A percentile compares a stretch with the other conserved stretches of the same genome.
These are phyloP conservation scores for Cariama cristata DNA, from an alignment of 2,113 vertebrate species.

Conservation along the genomic window DNA sequence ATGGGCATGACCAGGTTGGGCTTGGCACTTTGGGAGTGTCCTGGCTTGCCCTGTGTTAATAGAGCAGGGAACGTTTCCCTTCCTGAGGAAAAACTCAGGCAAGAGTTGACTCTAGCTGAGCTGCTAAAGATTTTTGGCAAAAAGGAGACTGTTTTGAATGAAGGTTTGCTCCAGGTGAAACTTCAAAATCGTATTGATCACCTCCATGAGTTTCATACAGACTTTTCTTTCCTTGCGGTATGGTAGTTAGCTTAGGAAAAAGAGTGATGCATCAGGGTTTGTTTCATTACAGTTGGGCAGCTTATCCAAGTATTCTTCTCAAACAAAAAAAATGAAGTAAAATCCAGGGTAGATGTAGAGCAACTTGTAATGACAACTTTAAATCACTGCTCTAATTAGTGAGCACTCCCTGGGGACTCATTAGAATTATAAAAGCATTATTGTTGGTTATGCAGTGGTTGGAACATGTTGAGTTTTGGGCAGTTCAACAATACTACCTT, in stretches of 20 bases:
- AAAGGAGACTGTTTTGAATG: background rate
- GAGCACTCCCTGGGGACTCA: conserved; percentile 34
- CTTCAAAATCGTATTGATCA: background rate
- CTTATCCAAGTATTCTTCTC: background rate
- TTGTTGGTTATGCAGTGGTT: background rate
- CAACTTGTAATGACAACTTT: conserved; percentile 26
- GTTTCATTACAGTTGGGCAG: background rate
- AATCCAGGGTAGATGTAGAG: background rate
- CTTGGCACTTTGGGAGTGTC: background rate
- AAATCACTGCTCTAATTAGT: conserved; percentile 53
- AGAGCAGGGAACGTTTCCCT: background rate
- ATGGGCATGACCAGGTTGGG: background rate
- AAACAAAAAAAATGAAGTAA: background rate
- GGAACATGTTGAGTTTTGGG: conserved; percentile 10
- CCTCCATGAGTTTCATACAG: background rate
- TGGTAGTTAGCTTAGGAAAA: background rate
- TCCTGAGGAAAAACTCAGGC: background rate
- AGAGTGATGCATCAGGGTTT: background rate
- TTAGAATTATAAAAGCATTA: conserved; percentile 61
- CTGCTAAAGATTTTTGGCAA: background rate
- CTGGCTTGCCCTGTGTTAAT: background rate
- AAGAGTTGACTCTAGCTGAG: background rate
- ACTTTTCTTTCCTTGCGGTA: background rate
- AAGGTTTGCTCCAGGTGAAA: background rate
- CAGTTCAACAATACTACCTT: conserved; percentile 33